Evolutionary conservation across 2,797 vertebrate genomes (phyloP).

Genomic region (Gila robusta): DNA sequence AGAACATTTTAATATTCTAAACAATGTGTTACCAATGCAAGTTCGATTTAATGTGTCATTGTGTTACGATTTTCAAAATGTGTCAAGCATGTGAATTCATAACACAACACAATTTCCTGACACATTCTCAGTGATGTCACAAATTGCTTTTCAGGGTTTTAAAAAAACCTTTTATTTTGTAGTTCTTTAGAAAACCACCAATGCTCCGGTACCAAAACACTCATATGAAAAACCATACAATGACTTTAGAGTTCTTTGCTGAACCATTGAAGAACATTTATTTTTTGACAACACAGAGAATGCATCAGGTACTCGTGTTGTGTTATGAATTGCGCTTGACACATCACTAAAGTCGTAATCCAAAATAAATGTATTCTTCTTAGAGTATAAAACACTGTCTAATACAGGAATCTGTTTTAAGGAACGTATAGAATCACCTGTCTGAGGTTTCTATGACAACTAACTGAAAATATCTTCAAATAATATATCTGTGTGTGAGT

Average conservation of each 20-base stretch:
- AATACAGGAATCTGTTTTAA: constrained; percentile 54
- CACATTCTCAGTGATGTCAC: background rate
- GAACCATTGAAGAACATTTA: background rate
- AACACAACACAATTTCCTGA: background rate
- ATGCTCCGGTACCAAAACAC: background rate
- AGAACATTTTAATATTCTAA: background rate
- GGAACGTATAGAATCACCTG: constrained; percentile 68
- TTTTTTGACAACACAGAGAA: background rate
- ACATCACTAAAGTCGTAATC: background rate
- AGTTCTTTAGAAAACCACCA: background rate
- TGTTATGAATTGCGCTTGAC: background rate
- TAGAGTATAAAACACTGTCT: constrained; percentile 13
- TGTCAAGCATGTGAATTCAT: background rate
- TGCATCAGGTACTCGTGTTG: background rate
- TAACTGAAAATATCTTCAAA: constrained; percentile 58
- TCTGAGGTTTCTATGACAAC: constrained; percentile 73
- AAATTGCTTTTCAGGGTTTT: background rate
- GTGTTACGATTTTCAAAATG: background rate
- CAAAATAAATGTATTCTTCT: background rate
- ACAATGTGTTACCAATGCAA: background rate
- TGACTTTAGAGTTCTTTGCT: background rate
- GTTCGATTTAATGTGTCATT: background rate
- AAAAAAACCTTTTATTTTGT: background rate
- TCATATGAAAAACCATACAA: background rate
- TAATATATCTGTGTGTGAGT: constrained; percentile 38